Evolutionary conservation across 92 coral and sea anemone genomes (phyloP), one percentile per base, ranked within the genome.

Genomic region (Scolanthus callimorphus): DNA sequence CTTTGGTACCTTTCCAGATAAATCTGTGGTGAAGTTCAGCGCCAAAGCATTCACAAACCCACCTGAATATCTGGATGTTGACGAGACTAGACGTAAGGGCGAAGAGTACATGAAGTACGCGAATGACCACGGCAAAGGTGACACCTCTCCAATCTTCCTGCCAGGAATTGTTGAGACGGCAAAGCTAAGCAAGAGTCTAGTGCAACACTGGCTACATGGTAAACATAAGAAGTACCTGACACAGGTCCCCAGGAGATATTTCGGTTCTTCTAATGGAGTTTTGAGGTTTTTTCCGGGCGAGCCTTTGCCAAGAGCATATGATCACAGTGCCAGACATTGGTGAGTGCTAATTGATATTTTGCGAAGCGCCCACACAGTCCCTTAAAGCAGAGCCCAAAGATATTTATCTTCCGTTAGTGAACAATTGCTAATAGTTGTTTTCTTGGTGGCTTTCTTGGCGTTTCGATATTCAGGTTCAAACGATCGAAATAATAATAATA

Each of bases 211-310:
- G 90, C 15, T 62, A 19, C 27, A 22, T 3, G 20, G 57, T 0
- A 62, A 75, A 2, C 52, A 57, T 20, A 49, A 55, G 25, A 31
- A 63, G 0, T 77, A 37, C 53, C 38, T 78, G 22, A 62, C 59
- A 9, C 83, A 65, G 55, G 57, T 86, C 21, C 79, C 86, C 12
- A 70, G 95, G 21, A 71, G 89, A 31, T 86, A 29, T 70, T 62
- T 86, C 21, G 97, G 92, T 3, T 84, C 97, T 1, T 73, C 64
- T 48, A 85, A 59, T 59, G 97, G 97, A 2, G 79, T 89, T 19
- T 43, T 89, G 38, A 73, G 83, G 39, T 4, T 74, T n/a, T 80
- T 71, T 55, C 97, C 97, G 0, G 89, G 85, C 3, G 88, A 77
- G 8, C 84, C 88, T 10, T 57, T 89, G 30, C 92, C 92, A 13